A percentile compares a stretch with the other conserved stretches of the same genome.
Evolutionary conservation across 1,140 invertebrate genomes (phyloP).

Genomic region (Chlorops oryzae): DNA sequence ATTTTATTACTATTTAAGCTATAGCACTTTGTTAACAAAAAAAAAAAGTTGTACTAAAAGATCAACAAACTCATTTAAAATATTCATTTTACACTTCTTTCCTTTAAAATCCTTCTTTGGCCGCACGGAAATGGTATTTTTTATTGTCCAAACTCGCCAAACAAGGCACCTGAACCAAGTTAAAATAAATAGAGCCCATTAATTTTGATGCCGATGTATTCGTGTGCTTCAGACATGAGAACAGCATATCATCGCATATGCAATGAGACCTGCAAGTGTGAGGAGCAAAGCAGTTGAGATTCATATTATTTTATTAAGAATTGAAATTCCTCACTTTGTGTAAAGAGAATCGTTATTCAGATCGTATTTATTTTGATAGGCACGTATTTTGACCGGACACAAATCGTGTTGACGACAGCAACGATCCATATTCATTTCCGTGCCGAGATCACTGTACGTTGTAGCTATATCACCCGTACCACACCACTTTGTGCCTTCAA

Average conservation of each 20-base stretch:
- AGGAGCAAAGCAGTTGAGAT: background rate
- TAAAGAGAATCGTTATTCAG: constrained; percentile 77
- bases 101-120: constrained; percentile 41
- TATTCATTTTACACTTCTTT: background rate
- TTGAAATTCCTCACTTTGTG: constrained; percentile 61
- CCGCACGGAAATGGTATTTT: constrained; percentile 37
- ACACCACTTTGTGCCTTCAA: constrained; percentile 81
- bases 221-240: constrained; percentile 69
- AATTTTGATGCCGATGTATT: constrained; percentile 63
- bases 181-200: constrained; percentile 84
- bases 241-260: constrained; percentile 74
- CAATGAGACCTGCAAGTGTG: constrained; percentile 66
- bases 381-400: constrained; percentile 65
- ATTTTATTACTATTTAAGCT: too few relatives aligned
- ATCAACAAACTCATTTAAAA: too few relatives aligned
- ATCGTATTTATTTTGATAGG: constrained; percentile 68
- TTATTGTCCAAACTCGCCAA: constrained; percentile 56
- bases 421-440: constrained; percentile 63
- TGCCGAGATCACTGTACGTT: constrained; percentile 75
- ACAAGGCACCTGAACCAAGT: constrained; percentile 70
- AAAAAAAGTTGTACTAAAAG: too few relatives aligned
- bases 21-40: too few relatives aligned
- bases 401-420: constrained; percentile 83
- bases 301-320: background rate
- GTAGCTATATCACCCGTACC: constrained; percentile 76